phyloP scores from a whole-genome alignment of 2,888 invertebrate species.

The Tridacna crocea region DNA sequence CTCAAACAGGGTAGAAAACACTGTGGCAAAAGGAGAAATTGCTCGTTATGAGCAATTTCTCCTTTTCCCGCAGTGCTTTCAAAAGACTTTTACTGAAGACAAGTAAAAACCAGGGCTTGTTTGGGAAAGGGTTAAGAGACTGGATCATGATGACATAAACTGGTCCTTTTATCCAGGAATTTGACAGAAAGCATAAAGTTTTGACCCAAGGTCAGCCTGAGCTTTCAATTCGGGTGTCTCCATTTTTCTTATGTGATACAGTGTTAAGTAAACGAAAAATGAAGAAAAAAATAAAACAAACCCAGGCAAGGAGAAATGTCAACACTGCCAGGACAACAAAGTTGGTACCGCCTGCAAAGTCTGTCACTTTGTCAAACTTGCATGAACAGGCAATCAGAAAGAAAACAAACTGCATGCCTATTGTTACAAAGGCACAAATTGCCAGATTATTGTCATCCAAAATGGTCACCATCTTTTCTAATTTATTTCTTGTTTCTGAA shows the following conservation, averaged over 20 bases:
- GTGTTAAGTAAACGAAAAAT: too few species aligned
- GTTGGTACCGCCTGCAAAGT: slow-evolving; percentile 96
- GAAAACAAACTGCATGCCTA: slow-evolving; percentile 90
- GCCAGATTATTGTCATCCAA: slow-evolving; percentile 75
- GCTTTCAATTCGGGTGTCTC: too few species aligned
- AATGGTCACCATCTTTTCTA: slow-evolving; percentile 42
- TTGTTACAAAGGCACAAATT: slow-evolving; percentile 79
- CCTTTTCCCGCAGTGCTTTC: background rate
- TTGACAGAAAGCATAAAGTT: too few species aligned
- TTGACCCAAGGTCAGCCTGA: too few species aligned
- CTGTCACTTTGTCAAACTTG: slow-evolving; percentile 95
- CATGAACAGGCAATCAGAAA: slow-evolving; percentile 91
- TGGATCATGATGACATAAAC: too few species aligned
- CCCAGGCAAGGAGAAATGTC: slow-evolving; percentile 93
- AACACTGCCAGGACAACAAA: slow-evolving; percentile 94
- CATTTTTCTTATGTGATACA: too few species aligned
- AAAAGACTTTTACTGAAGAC: background rate
- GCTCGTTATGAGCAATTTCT: slow-evolving; percentile 8
- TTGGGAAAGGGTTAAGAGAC: slow-evolving; percentile 2
- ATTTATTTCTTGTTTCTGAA: too few species aligned
- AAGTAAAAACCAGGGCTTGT: background rate
- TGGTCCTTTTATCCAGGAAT: too few species aligned
- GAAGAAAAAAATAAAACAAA: slow-evolving; percentile 41
- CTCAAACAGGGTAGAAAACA: background rate
- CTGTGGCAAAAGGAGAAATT: slow-evolving; percentile 4